phyloP scores from a whole-genome alignment of 2,113 vertebrate species.

The Catagonus wagneri region DNA sequence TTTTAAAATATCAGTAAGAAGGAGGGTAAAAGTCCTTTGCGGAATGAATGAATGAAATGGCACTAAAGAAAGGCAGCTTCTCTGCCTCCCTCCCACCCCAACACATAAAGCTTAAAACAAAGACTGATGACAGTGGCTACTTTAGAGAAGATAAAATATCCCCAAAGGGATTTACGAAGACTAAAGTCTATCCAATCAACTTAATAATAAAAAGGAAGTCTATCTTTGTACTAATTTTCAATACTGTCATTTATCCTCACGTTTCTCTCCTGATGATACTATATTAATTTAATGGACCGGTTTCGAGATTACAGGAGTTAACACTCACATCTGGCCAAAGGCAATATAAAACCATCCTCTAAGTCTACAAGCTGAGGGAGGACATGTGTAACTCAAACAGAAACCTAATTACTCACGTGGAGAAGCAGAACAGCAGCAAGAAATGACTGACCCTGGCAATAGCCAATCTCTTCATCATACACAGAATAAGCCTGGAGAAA shows the following conservation, averaged over 20 bases:
- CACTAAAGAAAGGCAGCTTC: background rate
- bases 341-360: background rate
- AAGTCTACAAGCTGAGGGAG: background rate
- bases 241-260: conserved; percentile 20
- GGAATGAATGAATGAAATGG: background rate
- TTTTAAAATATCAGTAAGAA: conserved; percentile 13
- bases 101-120: conserved; percentile 19
- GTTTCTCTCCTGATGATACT: conserved; percentile 30
- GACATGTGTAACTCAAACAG: background rate
- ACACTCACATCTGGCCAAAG: conserved; percentile 4
- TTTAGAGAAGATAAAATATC: conserved; percentile 29
- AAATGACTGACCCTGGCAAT: conserved; percentile 99
- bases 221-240: background rate
- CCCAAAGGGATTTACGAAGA: background rate
- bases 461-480: conserved; percentile 99
- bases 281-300: conserved; percentile 10
- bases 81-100: background rate
- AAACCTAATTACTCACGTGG: conserved; percentile 91
- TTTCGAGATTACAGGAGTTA: background rate
- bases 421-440: conserved; percentile 98
- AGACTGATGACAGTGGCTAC: conserved; percentile 12
- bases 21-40: conserved; percentile 1
- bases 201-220: conserved; percentile 39
- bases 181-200: background rate
- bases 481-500: conserved; percentile 96